phyloP scores from a whole-genome alignment of 1,140 invertebrate genomes.

The Bilobella aurantiaca region DNA sequence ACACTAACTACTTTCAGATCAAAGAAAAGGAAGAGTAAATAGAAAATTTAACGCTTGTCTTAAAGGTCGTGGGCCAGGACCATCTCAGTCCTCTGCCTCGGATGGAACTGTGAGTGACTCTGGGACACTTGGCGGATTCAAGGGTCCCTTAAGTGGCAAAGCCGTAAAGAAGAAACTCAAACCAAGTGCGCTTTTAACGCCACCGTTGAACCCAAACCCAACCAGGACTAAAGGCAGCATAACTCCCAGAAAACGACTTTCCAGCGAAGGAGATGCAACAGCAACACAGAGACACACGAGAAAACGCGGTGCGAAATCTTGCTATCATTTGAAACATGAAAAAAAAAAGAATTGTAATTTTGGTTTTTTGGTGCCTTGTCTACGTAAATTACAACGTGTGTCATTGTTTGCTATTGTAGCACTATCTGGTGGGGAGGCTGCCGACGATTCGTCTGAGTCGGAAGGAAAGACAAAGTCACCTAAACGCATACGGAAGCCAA shows the following conservation, averaged over 20 bases:
- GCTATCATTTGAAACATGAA: no score
- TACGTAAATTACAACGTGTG: neutral
- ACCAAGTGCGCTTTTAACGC: neutral
- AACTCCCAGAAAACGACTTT: neutral
- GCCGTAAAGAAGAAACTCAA: neutral
- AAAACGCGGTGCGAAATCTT: no score
- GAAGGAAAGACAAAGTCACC: slow-evolving; percentile 15
- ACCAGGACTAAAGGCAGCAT: neutral
- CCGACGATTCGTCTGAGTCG: slow-evolving; percentile 17
- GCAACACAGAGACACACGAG: no score
- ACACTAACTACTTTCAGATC: no score
- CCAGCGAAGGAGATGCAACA: neutral
- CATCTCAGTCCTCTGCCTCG: neutral
- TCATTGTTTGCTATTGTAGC: neutral
- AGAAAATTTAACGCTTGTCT: no score
- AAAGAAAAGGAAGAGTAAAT: no score
- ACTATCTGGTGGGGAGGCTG: slow-evolving; percentile 18
- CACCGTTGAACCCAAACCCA: neutral
- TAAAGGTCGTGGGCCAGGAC: neutral
- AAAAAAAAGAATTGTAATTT: neutral
- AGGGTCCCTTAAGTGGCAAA: slow-evolving; percentile 1
- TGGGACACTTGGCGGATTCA: neutral
- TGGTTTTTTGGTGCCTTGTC: neutral
- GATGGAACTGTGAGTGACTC: neutral
- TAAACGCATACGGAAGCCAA: neutral